Conservation (phyloP, 2,797 vertebrate species). For the Smutsia temminckii region DNA sequence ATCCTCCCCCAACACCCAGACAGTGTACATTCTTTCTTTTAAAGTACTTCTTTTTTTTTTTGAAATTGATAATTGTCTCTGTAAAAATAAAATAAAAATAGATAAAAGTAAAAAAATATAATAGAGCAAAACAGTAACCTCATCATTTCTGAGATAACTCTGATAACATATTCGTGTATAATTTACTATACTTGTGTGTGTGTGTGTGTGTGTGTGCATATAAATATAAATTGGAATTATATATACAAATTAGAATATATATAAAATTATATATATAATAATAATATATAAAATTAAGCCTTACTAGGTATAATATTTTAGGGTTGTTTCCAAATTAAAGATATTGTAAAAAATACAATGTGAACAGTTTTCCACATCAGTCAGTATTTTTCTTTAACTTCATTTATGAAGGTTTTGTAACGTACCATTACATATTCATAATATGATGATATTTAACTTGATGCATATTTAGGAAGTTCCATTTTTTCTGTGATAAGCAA, state of each 20-base stretch:
- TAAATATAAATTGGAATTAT: neutral
- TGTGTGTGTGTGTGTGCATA: neutral
- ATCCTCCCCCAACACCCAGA: neutral
- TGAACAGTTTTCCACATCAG: neutral
- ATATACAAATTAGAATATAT: neutral
- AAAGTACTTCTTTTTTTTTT: neutral
- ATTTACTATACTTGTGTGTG: neutral
- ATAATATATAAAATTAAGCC: neutral
- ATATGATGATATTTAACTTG: neutral
- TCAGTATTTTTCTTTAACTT: conserved; percentile 24
- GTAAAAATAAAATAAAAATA: neutral
- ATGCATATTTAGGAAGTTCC: neutral
- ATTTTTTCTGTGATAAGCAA: neutral
- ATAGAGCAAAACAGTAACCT: neutral
- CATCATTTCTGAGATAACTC: neutral
- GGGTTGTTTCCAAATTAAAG: neutral
- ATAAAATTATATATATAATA: neutral
- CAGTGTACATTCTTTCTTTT: neutral
- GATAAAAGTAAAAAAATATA: neutral
- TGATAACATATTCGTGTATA: neutral
- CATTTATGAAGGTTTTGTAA: neutral
- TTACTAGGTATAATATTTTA: neutral
- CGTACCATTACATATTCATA: neutral
- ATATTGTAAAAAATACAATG: neutral
- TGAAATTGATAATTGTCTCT: neutral